Base-by-base conservation (phyloP, 2,888 invertebrate genomes). In the Tenthredo scrophulariae region DNA sequence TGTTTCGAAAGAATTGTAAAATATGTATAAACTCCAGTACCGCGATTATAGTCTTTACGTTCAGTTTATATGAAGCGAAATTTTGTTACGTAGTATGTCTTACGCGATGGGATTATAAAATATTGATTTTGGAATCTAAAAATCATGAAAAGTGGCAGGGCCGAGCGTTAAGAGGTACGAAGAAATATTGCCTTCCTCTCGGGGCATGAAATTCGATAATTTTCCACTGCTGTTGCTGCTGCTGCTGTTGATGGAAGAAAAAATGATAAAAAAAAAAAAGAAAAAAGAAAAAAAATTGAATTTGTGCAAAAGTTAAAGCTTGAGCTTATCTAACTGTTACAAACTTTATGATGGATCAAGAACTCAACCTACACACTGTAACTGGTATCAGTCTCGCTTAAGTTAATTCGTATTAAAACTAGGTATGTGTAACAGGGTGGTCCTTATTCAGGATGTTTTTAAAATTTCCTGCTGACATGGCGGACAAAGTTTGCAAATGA, bases 191-290 rank as follows among this genome's bases (percentile, higher is more conserved):
- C 54, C n/a, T 74, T 5, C n/a, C 74, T 67, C 74, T 40, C 2
- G 15, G 77, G 54, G 33, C 18, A 54, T 77, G 26, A 77, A 43
- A 74, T 43, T 43, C 43, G 74, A 74, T 74, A 74, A 74, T 74
- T 74, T 18, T 67, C 33, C 26, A 26, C 67, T 65, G n/a, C 7
- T 37, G 37, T 37, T 29, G 26, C 29, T 13, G 65, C 9, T 29
- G 65, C 29, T 29, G 29, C 4, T 33, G 33, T 67, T 67, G 67
- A 67, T 33, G 67, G 67, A 18, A 18, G 3, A 77, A 77, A 77
- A 46, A 40, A 4, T n/a, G 26, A 37, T 0, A 37, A 37, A 37
- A 37, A 37, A 37, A 37, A 37, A 37, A 7, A 37, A 6, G n/a
- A 33, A 4, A 33, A 33, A 33, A 33, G 4, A 33, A 4, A 4